Percentiles rank a stretch among this genome's conserved stretches.
Evolutionary conservation across 2,113 vertebrate genomes (phyloP).

Genomic region (Ictalurus punctatus): DNA sequence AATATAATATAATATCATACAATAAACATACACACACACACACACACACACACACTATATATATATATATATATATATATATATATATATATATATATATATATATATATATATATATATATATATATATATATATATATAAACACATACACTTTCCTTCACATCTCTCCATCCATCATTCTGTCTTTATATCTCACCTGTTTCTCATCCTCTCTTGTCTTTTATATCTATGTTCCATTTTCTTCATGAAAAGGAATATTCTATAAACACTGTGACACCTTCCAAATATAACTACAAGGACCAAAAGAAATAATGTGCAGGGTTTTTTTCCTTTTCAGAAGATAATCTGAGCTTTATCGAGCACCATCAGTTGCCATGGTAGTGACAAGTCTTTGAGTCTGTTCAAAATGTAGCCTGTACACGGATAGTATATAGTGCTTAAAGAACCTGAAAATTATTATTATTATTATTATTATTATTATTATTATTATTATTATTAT

Average conservation of each 20-base stretch:
- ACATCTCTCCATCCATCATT: neutral
- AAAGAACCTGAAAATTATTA: neutral
- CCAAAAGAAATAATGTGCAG: neutral
- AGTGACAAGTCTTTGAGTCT: neutral
- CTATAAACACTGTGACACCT: neutral
- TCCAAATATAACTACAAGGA: neutral
- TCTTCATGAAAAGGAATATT: neutral
- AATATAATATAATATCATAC: too few species aligned
- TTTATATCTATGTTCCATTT: neutral
- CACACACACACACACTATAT: too few species aligned
- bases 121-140: too few species aligned
- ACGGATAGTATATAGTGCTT: too few species aligned
- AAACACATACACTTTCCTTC: neutral
- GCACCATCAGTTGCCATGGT: conserved; percentile 8
- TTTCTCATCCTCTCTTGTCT: neutral
- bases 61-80: too few species aligned
- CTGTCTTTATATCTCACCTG: neutral
- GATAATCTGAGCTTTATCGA: neutral
- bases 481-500: neutral
- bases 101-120: too few species aligned
- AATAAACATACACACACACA: too few species aligned
- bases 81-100: too few species aligned
- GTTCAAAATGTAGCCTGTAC: neutral
- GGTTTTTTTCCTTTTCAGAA: neutral
- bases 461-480: too few species aligned